These are phyloP conservation scores for Onychomys torridus DNA, from an alignment of 2,797 vertebrate genomes.

Conservation along the genomic window DNA sequence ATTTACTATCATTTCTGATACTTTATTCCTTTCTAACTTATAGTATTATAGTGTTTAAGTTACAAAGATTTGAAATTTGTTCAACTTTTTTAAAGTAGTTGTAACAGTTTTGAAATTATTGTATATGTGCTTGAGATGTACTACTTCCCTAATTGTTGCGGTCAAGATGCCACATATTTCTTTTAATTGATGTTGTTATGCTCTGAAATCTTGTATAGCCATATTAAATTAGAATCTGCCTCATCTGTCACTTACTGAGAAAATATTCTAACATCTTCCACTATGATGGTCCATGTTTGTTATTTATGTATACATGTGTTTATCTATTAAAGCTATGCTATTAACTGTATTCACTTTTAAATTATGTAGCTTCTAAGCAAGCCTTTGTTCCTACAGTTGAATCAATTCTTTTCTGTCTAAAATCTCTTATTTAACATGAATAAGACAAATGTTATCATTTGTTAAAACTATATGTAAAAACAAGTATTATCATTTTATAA, in stretches of 20 bases:
- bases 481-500: constrained; percentile 22
- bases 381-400: neutral
- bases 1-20: neutral
- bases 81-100: neutral
- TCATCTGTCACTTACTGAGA: constrained; percentile 52
- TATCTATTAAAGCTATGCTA: neutral
- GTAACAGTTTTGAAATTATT: neutral
- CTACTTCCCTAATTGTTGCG: constrained; percentile 37
- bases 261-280: constrained; percentile 13
- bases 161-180: constrained; percentile 12
- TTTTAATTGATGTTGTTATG: constrained; percentile 42
- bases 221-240: constrained; percentile 13
- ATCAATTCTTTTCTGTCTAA: neutral
- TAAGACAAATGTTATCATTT: constrained; percentile 4
- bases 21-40: constrained; percentile 24
- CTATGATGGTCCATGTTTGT: neutral
- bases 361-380: constrained; percentile 1
- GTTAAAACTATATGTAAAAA: neutral
- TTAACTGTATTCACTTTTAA: constrained; percentile 26
- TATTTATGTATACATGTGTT: constrained; percentile 13
- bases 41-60: neutral
- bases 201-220: neutral
- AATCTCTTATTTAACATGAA: constrained; percentile 5
- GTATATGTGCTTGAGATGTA: neutral
- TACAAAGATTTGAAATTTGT: constrained; percentile 37